Base-by-base conservation (phyloP, 1,140 invertebrate species). In the Drosophila ercepeae region DNA sequence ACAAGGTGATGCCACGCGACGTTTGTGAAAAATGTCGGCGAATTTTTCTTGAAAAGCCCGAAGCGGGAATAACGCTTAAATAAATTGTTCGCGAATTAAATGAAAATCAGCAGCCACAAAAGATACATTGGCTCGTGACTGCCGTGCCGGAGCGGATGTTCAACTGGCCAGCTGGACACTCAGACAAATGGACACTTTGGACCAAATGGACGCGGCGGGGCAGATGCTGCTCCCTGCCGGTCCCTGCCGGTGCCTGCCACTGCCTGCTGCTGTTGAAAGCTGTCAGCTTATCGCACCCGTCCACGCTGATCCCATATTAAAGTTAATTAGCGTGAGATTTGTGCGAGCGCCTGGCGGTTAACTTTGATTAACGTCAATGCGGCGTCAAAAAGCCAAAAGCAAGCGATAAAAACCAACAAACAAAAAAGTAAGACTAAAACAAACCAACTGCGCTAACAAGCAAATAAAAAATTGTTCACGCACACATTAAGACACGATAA, bases 311-410 rank as follows among this genome's bases (percentile, higher is more conserved):
- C 74, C 75, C 75, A 61, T 61, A 73, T 73, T 73, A 86, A 86
- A 69, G 72, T 75, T 86, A 86, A 86, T 86, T 86, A 86, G 82
- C 74, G 63, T 63, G 63, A 86, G 81, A 86, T 88, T 76, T 86
- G 76, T 75, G 64, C 42, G 55, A 46, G 18, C 46, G 70, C 42
- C 45, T 45, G 49, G 63, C 63, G 57, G 76, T 64, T 58, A 63
- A 65, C 72, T 73, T 82, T 81, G 60, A 84, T 84, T 76, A 69
- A 51, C 63, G 46, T 60, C 64, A 86, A 79, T 74, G 39, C 29
- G 61, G 52, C 74, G 65, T 83, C 61, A 82, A 63, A 57, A 42
- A 8, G n/a, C n/a, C n/a, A 72, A 63, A 57, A 42, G 16, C 44
- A 61, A 59, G 46, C 55, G 49, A 60, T 54, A 54, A 65, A 65